Evolutionary conservation across 2,888 invertebrate genomes (phyloP), one percentile per base, ranked within the genome.

Genomic region (Agriopis marginaria): DNA sequence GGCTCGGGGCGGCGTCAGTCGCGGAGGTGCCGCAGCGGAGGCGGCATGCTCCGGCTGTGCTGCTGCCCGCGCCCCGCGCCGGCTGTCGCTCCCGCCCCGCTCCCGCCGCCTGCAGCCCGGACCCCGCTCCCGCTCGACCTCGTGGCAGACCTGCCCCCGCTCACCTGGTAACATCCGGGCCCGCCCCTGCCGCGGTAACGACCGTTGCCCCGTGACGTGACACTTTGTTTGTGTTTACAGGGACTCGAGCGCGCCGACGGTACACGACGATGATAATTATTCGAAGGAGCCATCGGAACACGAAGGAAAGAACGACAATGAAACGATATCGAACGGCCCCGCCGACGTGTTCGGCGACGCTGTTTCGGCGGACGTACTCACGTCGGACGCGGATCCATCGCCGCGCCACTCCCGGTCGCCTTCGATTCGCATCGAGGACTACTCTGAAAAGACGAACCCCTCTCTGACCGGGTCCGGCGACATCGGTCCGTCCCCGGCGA

Each of bases 101-200:
- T 83, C 75, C 77, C 84, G 62, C 83, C 84, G 78, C 73, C 83
- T 42, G 74, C 78, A 73, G 83, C 71, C 56, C 74, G 75, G 58
- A 75, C 78, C 55, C 76, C 82, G 70, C 86, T 86, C 75, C 80
- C 86, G 55, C 91, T 87, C 81, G 92, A 92, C 87, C 88, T 92
- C 82, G 93, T 92, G 78, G 91, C 89, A 77, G 91, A 91, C 84
- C 86, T 92, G 71, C 92, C 93, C 71, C 78, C 85, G 66, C 89
- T 87, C 84, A 86, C 91, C 80, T 89, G 93, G 93, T 92, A 93
- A 40, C 86, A 76, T 75, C 71, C 76, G 77, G 59, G 65, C 64
- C 51, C 67, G 71, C 74, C 73, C 77, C 71, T 11, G 17, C 56
- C 56, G 10, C 40, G 40, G 45, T 7, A 66, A 60, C 61, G 58